phyloP scores from a whole-genome alignment of 2,797 vertebrate species.

The Acestrorhynchus altus region DNA sequence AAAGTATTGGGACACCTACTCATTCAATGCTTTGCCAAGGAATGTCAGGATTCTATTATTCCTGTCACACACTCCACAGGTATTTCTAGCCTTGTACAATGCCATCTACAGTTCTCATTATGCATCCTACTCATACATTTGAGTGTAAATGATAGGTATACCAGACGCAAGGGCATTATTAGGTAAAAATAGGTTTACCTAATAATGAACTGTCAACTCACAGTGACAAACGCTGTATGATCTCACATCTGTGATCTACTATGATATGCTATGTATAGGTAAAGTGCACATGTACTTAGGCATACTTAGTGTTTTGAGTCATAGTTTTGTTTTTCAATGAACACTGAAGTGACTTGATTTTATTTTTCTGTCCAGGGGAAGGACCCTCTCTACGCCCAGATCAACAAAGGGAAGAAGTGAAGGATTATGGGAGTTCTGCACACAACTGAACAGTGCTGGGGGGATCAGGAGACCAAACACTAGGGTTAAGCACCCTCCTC shows the following conservation, averaged over 20 bases:
- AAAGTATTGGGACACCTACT: too few relatives aligned
- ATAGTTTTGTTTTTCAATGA: neutral
- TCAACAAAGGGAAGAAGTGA: constrained; percentile 96
- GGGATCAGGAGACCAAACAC: constrained; percentile 72
- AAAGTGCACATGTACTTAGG: too few relatives aligned
- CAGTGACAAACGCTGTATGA: neutral
- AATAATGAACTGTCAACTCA: neutral
- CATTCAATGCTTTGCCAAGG: too few relatives aligned
- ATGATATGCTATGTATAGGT: too few relatives aligned
- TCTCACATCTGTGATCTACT: neutral
- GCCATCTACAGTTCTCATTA: too few relatives aligned
- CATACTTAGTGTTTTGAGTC: too few relatives aligned
- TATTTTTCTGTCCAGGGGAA: constrained; percentile 78
- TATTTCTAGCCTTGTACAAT: too few relatives aligned
- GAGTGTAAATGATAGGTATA: neutral
- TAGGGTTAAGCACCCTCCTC: constrained; percentile 56
- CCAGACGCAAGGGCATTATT: too few relatives aligned
- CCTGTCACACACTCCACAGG: too few relatives aligned
- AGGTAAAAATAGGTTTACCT: neutral
- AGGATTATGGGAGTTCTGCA: constrained; percentile 74
- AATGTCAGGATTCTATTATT: too few relatives aligned
- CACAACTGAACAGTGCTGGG: constrained; percentile 72
- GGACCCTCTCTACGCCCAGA: constrained; percentile 95
- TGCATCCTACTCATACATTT: too few relatives aligned
- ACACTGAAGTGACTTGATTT: constrained; percentile 9